Percentiles rank a stretch among this genome's conserved stretches.
These are phyloP conservation scores for Agrenia bidenticulata DNA, from an alignment of 2,888 invertebrate genomes.

Conservation along the genomic window DNA sequence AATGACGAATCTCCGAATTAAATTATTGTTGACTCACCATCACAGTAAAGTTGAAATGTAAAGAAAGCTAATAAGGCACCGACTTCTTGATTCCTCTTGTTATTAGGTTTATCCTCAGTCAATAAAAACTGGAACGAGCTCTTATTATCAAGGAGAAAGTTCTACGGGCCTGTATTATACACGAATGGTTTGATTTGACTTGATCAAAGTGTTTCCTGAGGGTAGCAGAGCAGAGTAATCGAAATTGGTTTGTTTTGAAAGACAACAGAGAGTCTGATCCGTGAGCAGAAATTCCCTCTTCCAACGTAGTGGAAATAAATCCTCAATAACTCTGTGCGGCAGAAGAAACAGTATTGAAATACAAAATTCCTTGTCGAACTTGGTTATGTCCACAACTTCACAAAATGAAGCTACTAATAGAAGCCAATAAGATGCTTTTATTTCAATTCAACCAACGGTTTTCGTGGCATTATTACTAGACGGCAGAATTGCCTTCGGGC, in stretches of 20 bases:
- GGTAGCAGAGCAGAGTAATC: slow-evolving; percentile 47
- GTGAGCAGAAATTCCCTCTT: too few relatives aligned
- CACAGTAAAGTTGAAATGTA: too few relatives aligned
- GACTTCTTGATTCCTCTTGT: too few relatives aligned
- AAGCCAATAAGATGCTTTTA: too few relatives aligned
- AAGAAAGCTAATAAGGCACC: too few relatives aligned
- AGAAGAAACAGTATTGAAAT: slow-evolving; percentile 14
- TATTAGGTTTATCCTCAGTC: too few relatives aligned
- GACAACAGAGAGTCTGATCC: slow-evolving; percentile 39
- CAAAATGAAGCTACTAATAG: neutral
- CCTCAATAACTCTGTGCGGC: slow-evolving; percentile 35
- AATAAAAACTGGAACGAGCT: too few relatives aligned
- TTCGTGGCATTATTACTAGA: too few relatives aligned
- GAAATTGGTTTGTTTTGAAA: slow-evolving; percentile 53
- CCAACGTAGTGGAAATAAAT: slow-evolving; percentile 12
- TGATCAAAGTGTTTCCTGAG: slow-evolving; percentile 10
- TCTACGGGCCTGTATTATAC: neutral
- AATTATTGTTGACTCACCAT: too few relatives aligned
- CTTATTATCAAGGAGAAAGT: neutral
- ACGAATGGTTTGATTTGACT: neutral
- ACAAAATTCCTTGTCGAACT: slow-evolving; percentile 11
- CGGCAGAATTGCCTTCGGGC: too few relatives aligned
- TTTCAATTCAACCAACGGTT: too few relatives aligned
- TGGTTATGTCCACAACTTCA: neutral
- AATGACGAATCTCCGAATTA: too few relatives aligned